Evolutionary conservation across 2,113 vertebrate genomes (phyloP), one percentile per base, ranked within the genome.

Genomic region (Sterrhoptilus dennistouni): DNA sequence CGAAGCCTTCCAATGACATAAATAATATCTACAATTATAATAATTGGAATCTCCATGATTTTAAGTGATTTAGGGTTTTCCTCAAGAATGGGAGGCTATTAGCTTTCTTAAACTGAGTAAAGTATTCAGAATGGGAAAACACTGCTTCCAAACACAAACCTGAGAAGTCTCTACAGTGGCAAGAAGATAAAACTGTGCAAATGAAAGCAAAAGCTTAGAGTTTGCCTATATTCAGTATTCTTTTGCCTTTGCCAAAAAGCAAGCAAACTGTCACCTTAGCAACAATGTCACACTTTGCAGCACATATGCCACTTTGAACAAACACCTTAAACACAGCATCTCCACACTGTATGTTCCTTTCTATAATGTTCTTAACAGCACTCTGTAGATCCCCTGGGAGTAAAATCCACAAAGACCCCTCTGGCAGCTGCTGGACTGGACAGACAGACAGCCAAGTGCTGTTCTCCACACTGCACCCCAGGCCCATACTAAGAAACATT

Each of bases 211-310:
- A 90, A 76, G 14, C 83, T 84, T 80, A 68, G 49, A 71, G 44
- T 91, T 93, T 89, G 60, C 81, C 90, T 93, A 84, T 96, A 94
- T 92, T 96, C 83, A 65, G 83, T 76, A 87, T 81, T 81, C 68
- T 86, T 81, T 79, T 22, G 21, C 87, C 85, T 95, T 87, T 93
- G 85, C 88, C 96, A 96, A 89, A 96, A 96, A 94, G 23, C 77
- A 96, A 83, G 89, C 93, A 89, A 94, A 65, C 93, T 90, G 92
- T 94, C 92, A 97, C 96, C 94, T 93, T 96, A 96, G 95, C 96
- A 97, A 96, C 96, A 92, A 74, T 90, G 92, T 71, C 93, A 96
- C 91, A 83, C 86, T 95, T 95, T 57, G 92, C 87, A 79, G 56
- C 89, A 83, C 95, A 92, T 79, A 78, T 50, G 86, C 60, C 92